phyloP scores from a whole-genome alignment of 2,797 vertebrate species.

The Pseudotriccus pelzelni region DNA sequence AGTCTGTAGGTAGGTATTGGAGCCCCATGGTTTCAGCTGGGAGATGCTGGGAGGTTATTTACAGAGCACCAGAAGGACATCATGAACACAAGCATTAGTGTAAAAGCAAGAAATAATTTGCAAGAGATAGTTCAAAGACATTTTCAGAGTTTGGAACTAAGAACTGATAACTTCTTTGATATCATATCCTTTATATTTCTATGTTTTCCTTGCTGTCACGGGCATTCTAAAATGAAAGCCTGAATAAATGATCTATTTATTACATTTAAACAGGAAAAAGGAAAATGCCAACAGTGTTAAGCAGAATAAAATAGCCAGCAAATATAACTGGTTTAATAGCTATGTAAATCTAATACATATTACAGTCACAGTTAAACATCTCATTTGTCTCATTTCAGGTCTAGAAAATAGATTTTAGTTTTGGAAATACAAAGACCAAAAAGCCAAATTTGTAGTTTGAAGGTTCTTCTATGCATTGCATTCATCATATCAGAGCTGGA shows the following conservation, averaged over 20 bases:
- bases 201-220: not conserved
- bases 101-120: not conserved
- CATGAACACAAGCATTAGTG: not conserved
- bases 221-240: not conserved
- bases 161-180: not conserved
- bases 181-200: not conserved
- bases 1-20: not conserved
- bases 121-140: not conserved
- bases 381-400: not conserved
- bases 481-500: not conserved
- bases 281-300: not conserved
- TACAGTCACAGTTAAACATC: not conserved
- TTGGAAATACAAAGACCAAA: not conserved
- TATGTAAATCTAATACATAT: not conserved
- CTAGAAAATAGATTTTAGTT: not conserved
- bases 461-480: not conserved
- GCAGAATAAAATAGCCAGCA: not conserved
- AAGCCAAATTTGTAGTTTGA: accelerated
- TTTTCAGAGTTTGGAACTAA: not conserved
- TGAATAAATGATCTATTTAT: not conserved
- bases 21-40: not conserved
- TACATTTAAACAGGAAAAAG: not conserved
- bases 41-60: not conserved
- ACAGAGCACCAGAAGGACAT: not conserved
- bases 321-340: not conserved